These are phyloP conservation scores for Lysandra bellargus DNA, from an alignment of 2,888 invertebrate species.

Conservation along the genomic window DNA sequence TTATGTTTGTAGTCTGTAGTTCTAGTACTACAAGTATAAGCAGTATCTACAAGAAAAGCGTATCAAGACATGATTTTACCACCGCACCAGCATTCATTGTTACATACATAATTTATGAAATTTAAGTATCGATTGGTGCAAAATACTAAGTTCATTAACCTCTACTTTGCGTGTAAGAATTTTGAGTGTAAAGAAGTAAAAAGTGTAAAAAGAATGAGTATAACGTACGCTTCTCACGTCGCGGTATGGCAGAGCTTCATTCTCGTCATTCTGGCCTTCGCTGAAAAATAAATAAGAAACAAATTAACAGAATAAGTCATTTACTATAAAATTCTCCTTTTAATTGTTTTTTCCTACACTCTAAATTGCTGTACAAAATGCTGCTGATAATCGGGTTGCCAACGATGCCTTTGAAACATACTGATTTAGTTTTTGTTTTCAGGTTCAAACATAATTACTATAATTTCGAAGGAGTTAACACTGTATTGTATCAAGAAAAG, in stretches of 20 bases:
- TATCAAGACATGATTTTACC: neutral
- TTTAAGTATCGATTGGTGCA: neutral
- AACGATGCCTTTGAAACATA: too few relatives aligned
- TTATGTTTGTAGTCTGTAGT: neutral
- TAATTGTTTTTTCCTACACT: neutral
- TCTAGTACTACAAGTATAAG: constrained; percentile 19
- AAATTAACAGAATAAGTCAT: constrained; percentile 39
- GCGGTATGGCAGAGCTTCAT: constrained; percentile 90
- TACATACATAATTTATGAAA: constrained; percentile 2
- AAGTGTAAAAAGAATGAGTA: constrained; percentile 33
- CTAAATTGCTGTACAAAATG: too few relatives aligned
- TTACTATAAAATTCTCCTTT: neutral
- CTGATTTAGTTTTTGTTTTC: too few relatives aligned
- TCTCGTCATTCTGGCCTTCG: constrained; percentile 94
- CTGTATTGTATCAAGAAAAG: too few relatives aligned
- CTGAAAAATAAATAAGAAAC: constrained; percentile 73
- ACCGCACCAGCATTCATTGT: constrained; percentile 28
- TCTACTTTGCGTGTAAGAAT: constrained; percentile 35
- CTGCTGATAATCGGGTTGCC: too few relatives aligned
- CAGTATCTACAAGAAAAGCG: constrained; percentile 29
- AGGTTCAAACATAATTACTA: too few relatives aligned
- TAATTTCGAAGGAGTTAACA: too few relatives aligned
- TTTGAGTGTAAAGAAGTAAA: constrained; percentile 24
- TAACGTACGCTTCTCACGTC: constrained; percentile 91
- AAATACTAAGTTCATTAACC: constrained; percentile 23